Evolutionary conservation across 2,797 vertebrate species (phyloP), one percentile per base, ranked within the genome.

Genomic region (Intellagama lesueurii): DNA sequence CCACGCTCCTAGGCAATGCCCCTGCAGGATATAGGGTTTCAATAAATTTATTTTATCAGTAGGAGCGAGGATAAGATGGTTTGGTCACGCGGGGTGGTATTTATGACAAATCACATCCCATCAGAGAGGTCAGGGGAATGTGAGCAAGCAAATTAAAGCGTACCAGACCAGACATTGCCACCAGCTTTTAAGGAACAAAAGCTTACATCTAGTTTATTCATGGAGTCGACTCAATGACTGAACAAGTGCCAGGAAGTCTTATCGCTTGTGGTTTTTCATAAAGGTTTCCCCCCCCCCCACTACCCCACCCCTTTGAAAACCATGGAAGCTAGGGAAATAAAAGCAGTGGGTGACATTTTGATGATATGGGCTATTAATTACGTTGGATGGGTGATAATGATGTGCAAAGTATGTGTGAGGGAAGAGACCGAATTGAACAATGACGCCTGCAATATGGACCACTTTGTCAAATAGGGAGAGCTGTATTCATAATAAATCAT

Each of bases 41-140:
- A n/a, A 85, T 92, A 87, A 93, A 94, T 87, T 88, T 91, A 78
- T 94, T 86, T 94, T 90, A 80, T 87, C 94, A 89, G 91, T 92
- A 88, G 91, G 84, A 81, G 87, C 78, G 78, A 90, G 88, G 93
- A 84, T 87, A 75, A 26, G 78, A n/a, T 87, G 87, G 89, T 87
- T 90, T 90, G 79, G 88, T 81, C 85, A 91, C 83, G 22, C 19
- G 19, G 69, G 22, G 44, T 89, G 60, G 24, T 81, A 83, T 91
- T 89, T 92, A 75, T 85, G 88, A 89, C 88, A 90, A 85, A 81
- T 88, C 5, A 22, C 90, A 84, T 92, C 49, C 40, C 86, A 19
- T 83, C 79, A 91, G 88, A 91, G 81, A 72, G 93, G 90, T 87
- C 73, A 70, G 81, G 83, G 81, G 64, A 69, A 86, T 4, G 88